These are phyloP conservation scores for Megalonaias nervosa DNA, from an alignment of 1,140 invertebrate species.

Conservation along the genomic window DNA sequence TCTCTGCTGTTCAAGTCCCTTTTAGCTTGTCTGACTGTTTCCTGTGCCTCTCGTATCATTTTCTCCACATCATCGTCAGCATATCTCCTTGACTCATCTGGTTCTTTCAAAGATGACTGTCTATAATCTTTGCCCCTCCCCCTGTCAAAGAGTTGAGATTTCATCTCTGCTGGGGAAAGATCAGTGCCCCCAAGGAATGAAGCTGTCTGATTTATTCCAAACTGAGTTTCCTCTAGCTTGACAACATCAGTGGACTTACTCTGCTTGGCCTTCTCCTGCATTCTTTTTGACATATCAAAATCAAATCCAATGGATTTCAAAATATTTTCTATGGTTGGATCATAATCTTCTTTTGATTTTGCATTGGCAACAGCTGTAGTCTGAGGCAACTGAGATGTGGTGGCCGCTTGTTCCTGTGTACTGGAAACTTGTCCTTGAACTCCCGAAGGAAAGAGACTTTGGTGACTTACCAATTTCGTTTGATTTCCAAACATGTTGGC, in stretches of 20 bases:
- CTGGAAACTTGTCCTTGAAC: not conserved
- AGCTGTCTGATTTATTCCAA: slow-evolving; percentile 59
- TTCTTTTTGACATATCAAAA: slow-evolving; percentile 69
- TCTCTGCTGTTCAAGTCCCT: too few species aligned
- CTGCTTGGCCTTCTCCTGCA: slow-evolving; percentile 66
- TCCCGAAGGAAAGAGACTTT: not conserved
- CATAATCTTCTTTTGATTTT: slow-evolving; percentile 44
- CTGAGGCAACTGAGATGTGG: not conserved
- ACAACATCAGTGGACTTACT: slow-evolving; percentile 20
- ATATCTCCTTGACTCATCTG: too few species aligned
- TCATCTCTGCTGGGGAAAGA: slow-evolving; percentile 44
- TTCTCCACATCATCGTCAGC: too few species aligned
- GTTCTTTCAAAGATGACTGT: too few species aligned
- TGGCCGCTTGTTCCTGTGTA: not conserved
- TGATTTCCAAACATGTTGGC: too few species aligned
- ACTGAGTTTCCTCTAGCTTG: slow-evolving; percentile 34
- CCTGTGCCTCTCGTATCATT: too few species aligned
- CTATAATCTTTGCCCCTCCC: too few species aligned
- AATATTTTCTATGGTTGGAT: slow-evolving; percentile 69
- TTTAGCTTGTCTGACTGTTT: too few species aligned
- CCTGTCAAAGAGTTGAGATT: slow-evolving; percentile 12
- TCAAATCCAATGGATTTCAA: slow-evolving; percentile 70
- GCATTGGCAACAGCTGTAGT: not conserved
- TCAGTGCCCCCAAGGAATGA: slow-evolving; percentile 60
- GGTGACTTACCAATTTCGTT: not conserved